phyloP scores from a whole-genome alignment of 2,888 invertebrate genomes.

The Ypsolopha scabrella region DNA sequence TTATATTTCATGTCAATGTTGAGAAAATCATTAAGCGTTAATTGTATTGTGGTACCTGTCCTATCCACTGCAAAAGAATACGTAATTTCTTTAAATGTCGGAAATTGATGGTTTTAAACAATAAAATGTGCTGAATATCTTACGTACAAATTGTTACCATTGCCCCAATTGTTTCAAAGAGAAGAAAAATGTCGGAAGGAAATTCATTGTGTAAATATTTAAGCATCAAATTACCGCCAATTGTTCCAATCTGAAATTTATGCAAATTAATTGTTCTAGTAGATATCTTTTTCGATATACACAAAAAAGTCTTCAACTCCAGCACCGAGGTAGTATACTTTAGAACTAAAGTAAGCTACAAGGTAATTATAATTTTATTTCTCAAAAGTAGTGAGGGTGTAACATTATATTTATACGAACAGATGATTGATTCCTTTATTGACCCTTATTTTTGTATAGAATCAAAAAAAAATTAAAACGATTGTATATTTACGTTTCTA shows the following conservation, averaged over 20 bases:
- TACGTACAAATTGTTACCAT: too few relatives aligned
- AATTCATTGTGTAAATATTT: slow-evolving; percentile 48
- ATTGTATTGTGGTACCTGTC: too few relatives aligned
- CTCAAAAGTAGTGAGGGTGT: neutral
- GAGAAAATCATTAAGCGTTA: neutral
- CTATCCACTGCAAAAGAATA: too few relatives aligned
- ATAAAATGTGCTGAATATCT: too few relatives aligned
- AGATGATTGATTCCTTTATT: too few relatives aligned
- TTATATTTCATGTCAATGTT: neutral
- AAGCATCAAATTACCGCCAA: slow-evolving; percentile 76
- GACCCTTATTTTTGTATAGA: neutral
- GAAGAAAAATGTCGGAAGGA: too few relatives aligned
- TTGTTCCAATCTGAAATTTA: slow-evolving; percentile 62
- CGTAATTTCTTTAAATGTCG: too few relatives aligned
- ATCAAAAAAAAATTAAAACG: neutral
- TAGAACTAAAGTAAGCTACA: neutral
- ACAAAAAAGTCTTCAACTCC: too few relatives aligned
- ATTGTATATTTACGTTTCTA: slow-evolving; percentile 70
- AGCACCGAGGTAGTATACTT: neutral
- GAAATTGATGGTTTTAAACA: too few relatives aligned
- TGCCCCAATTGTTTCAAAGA: too few relatives aligned
- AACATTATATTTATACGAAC: neutral
- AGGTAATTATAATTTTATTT: neutral
- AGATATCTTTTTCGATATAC: neutral
- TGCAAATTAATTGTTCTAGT: neutral